Base-by-base conservation (phyloP, 2,797 vertebrate genomes). In the Tapirus indicus region DNA sequence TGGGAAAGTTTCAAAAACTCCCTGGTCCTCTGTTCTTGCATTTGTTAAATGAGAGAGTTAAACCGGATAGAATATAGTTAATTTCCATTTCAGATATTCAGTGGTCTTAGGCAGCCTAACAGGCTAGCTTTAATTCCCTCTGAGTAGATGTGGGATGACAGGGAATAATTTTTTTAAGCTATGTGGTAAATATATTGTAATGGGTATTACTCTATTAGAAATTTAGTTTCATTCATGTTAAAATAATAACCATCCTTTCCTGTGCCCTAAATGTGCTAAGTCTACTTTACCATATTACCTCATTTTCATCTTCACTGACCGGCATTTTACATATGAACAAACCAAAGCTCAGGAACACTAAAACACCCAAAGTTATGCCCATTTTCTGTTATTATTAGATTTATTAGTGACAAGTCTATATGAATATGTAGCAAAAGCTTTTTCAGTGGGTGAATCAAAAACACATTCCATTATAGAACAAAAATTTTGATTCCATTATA, bases 171-270 rank as follows among this genome's bases (percentile, higher is more conserved):
- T 49, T 47, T 25, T 14, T 38, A 35, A 54, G 16, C 25, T 80
- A 18, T 62, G 23, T 88, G 27, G 29, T 71, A n/a, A 80, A n/a
- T 18, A 47, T 78, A 82, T n/a, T 82, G 17, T 41, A 41, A 54
- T 41, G 27, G 18, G 23, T 64, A 47, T 80, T 80, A 27, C 56
- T 54, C 4, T 74, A 27, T 56, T 95, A 21, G 32, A 64, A 95
- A 92, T 97, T 38, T 71, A 95, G 35, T 82, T 2, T 11, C 47
- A 93, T 20, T 4, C 0, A 21, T 84, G 7, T 82, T 97, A 94
- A 92, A 88, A 94, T 54, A 47, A 82, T 91, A 62, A 35, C 21
- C 11, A 66, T 85, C 60, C 21, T 94, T 72, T 88, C n/a, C 58
- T 88, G 16, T 27, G 13, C n/a, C 44, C 52, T 52, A 52, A 79